These are phyloP conservation scores for Andricus curvator DNA, from an alignment of 2,888 invertebrate genomes.

Conservation along the genomic window DNA sequence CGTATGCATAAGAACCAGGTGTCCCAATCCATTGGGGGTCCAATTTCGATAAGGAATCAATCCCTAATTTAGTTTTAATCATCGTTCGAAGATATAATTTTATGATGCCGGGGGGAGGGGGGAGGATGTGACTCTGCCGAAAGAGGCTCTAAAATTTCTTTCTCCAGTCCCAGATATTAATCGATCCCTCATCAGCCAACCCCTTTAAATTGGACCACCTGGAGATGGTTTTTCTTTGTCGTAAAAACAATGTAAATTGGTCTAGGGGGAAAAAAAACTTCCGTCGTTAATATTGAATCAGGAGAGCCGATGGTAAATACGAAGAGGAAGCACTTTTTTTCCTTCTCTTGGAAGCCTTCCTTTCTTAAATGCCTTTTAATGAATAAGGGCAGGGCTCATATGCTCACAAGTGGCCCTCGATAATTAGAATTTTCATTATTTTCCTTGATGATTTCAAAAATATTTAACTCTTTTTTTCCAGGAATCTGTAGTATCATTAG, in stretches of 20 bases:
- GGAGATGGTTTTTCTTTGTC: background rate
- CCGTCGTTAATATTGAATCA: background rate
- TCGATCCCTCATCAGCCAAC: background rate
- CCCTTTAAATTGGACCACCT: conserved; percentile 1
- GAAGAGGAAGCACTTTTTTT: background rate
- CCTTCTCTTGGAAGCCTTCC: background rate
- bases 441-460: too few species aligned
- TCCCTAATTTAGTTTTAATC: conserved; percentile 32
- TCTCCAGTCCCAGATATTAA: conserved; percentile 2
- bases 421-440: background rate
- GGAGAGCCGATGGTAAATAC: background rate
- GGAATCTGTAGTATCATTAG: too few species aligned
- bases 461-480: too few species aligned
- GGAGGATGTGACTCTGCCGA: conserved; percentile 9
- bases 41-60: conserved; percentile 12
- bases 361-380: background rate
- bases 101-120: background rate
- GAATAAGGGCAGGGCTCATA: background rate
- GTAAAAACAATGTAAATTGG: conserved; percentile 11
- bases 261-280: conserved; percentile 7
- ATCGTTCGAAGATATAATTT: background rate
- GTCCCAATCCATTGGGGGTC: conserved; percentile 23
- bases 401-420: background rate
- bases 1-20: background rate
- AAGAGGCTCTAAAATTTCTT: background rate